Evolutionary conservation across 2,797 vertebrate species (phyloP), one percentile per base, ranked within the genome.

Genomic region (Crocidura indochinensis): DNA sequence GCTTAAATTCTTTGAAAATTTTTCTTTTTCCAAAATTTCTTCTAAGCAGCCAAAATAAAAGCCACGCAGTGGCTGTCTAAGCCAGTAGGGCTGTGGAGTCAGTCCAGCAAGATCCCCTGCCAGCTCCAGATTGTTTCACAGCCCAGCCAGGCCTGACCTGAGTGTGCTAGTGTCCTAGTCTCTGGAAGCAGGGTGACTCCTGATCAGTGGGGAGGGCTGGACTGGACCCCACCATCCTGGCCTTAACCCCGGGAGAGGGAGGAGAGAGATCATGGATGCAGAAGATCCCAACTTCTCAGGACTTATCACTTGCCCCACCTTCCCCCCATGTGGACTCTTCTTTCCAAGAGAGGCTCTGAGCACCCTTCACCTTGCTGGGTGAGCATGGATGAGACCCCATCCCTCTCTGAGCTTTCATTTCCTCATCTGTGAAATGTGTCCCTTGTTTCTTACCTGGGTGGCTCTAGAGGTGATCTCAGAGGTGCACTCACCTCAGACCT

Each of bases 1-100:
- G 56, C 79, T 94, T 85, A 87, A 75, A 73, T 90, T 95, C 88
- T 96, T 81, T 94, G 93, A 95, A 96, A 83, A 78, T 69, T 93
- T 84, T 86, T 94, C 78, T 84, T 90, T 94, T 92, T 93, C 46
- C 27, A 95, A 94, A 88, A 92, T 68, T 91, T 84, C 90, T 77
- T 94, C 62, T 65, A 64, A 73, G 88, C 83, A 84, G 94, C 96
- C 95, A 96, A 94, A 92, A 38, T 38, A 81, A 89, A 64, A 24
- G 92, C 92, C 94, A 88, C 92, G 76, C 73, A 0, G 29, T 81
- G 90, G 80, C 92, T 77, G 65, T 92, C 93, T 94, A 81, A 92
- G 77, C 69, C 60, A 26, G 75, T 84, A 82, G 51, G 51, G n/a
- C 27, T 95, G 76, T 77, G 88, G 79, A 93, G 71, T 79, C 67